These are phyloP conservation scores for Scarus forsteni DNA, from an alignment of 2,797 vertebrate genomes.

Conservation along the genomic window DNA sequence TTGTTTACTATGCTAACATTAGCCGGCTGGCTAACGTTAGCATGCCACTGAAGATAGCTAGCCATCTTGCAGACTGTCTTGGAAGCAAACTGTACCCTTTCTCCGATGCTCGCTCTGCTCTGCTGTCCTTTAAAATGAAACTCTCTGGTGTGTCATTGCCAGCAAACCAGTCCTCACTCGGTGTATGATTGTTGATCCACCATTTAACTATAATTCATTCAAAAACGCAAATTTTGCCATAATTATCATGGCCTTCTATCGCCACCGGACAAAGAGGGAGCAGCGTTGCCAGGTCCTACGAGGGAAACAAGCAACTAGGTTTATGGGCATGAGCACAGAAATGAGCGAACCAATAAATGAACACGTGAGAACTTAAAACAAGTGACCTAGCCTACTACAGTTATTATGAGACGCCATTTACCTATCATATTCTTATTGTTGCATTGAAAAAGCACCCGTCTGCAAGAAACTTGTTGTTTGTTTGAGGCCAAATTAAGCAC, in stretches of 20 bases:
- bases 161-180: constrained; percentile 81
- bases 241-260: constrained; percentile 85
- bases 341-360: too few relatives aligned
- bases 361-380: too few relatives aligned
- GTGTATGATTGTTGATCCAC: constrained; percentile 81
- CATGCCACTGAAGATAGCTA: constrained; percentile 78
- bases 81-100: constrained; percentile 85
- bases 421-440: too few relatives aligned
- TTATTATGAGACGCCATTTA: too few relatives aligned
- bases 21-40: constrained; percentile 79
- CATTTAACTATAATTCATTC: constrained; percentile 86
- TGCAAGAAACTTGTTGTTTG: too few relatives aligned
- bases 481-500: too few relatives aligned
- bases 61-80: constrained; percentile 82
- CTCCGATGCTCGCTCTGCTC: constrained; percentile 82
- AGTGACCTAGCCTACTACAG: too few relatives aligned
- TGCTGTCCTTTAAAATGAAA: constrained; percentile 82
- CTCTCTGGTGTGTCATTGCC: constrained; percentile 82
- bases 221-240: constrained; percentile 87
- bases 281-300: too few relatives aligned
- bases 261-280: constrained; percentile 88
- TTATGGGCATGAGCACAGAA: too few relatives aligned
- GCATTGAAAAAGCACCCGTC: too few relatives aligned
- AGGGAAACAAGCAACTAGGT: too few relatives aligned
- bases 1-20: constrained; percentile 81